Percentiles rank a stretch among this genome's conserved stretches.
phyloP scores from a whole-genome alignment of 2,888 invertebrate genomes.

The Drosophila testacea region DNA sequence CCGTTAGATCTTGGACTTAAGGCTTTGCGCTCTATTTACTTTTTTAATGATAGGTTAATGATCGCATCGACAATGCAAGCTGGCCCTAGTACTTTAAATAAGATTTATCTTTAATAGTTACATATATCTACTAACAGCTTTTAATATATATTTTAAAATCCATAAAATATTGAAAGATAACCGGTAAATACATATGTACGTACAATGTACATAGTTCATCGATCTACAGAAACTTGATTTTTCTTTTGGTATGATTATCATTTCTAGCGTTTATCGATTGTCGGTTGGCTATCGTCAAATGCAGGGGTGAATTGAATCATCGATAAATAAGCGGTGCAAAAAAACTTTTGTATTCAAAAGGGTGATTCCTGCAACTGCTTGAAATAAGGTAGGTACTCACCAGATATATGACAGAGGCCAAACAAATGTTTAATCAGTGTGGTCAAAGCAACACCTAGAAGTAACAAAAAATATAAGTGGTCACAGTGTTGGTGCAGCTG shows the following conservation, averaged over 20 bases:
- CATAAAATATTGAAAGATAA: not conserved
- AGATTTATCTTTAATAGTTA: not conserved
- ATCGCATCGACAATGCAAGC: slow-evolving; percentile 1
- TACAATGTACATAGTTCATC: not conserved
- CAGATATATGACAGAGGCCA: too few relatives aligned
- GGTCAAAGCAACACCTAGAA: too few relatives aligned
- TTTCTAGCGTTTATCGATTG: not conserved
- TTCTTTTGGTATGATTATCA: not conserved
- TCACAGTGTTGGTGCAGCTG: too few relatives aligned
- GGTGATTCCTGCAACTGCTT: not conserved
- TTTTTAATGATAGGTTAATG: not conserved
- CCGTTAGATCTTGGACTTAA: slow-evolving; percentile 4
- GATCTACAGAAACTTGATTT: not conserved
- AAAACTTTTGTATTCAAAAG: not conserved
- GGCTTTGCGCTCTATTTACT: slow-evolving; percentile 7
- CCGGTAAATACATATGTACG: not conserved
- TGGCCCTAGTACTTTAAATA: too few relatives aligned
- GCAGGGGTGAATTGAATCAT: slow-evolving; percentile 7
- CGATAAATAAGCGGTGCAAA: not conserved
- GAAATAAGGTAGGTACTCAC: too few relatives aligned
- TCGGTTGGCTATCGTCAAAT: not conserved
- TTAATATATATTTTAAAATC: not conserved
- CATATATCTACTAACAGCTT: not conserved
- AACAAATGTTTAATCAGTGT: too few relatives aligned
- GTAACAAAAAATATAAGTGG: too few relatives aligned